These are phyloP conservation scores for Mus pahari DNA, from an alignment of 2,113 vertebrate genomes.

Conservation along the genomic window DNA sequence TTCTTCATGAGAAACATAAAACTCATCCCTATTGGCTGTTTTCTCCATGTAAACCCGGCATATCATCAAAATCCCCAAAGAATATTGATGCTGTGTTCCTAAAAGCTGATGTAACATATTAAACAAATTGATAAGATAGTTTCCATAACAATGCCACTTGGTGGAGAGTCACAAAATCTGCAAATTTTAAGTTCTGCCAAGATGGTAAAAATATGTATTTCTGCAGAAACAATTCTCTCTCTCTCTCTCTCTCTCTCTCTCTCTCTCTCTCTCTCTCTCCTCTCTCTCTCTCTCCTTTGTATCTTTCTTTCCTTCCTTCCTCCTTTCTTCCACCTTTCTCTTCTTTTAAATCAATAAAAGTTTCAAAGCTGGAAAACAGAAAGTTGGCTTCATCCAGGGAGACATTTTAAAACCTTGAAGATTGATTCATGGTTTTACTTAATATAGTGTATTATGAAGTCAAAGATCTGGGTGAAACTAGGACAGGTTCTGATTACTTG, in stretches of 20 bases:
- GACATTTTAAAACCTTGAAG: conserved; percentile 41
- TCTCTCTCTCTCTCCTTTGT: not conserved
- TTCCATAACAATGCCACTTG: conserved; percentile 13
- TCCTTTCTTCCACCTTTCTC: not conserved
- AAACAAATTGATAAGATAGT: conserved; percentile 13
- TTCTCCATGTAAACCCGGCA: not conserved
- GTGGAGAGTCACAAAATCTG: not conserved
- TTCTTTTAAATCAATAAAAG: conserved; percentile 41
- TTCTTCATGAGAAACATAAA: not conserved
- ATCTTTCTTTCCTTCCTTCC: not conserved
- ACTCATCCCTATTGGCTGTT: not conserved
- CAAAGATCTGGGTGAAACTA: conserved; percentile 49
- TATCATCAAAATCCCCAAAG: not conserved
- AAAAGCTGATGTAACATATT: not conserved
- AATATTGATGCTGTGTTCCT: not conserved
- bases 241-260: too few relatives aligned
- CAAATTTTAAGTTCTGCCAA: conserved; percentile 29
- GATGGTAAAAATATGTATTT: conserved; percentile 33
- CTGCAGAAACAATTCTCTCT: not conserved
- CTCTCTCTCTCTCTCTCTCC: too few relatives aligned
- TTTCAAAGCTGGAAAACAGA: conserved; percentile 49
- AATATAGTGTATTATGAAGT: conserved; percentile 35
- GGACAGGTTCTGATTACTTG: not conserved
- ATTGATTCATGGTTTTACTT: conserved; percentile 17
- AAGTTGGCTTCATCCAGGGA: conserved; percentile 24